Conservation (phyloP, 2,113 vertebrate genomes). For the Alouatta palliata region DNA sequence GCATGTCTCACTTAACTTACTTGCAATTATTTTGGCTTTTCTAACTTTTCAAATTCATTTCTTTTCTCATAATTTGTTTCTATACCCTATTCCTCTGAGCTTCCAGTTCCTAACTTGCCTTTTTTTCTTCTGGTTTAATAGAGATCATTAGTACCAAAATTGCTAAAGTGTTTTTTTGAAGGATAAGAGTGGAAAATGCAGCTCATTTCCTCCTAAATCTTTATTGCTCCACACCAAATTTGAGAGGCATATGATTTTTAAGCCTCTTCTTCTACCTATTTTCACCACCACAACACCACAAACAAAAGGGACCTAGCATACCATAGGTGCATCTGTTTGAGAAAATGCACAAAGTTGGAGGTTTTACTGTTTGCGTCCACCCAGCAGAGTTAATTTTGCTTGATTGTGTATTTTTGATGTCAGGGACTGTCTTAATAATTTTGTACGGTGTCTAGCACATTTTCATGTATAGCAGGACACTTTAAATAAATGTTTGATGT, state of each 20-base stretch:
- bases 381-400: conserved; percentile 19
- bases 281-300: background rate
- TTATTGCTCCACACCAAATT: background rate
- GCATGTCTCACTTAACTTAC: background rate
- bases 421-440: conserved; percentile 36
- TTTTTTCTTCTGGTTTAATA: conserved; percentile 10
- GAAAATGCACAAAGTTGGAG: background rate
- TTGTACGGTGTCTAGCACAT: background rate
- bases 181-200: background rate
- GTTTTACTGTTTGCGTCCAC: conserved; percentile 27
- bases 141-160: background rate
- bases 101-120: background rate
- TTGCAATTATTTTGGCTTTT: background rate
- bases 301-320: background rate
- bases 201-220: conserved; percentile 16
- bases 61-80: background rate
- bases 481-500: conserved; percentile 49
- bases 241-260: background rate
- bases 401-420: conserved; percentile 39
- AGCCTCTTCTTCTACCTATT: background rate
- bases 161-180: background rate
- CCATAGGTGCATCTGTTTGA: background rate
- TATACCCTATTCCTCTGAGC: background rate
- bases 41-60: background rate
- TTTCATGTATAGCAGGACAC: conserved; percentile 22